These are phyloP conservation scores for Mastomys natalensis DNA, from an alignment of 2,113 vertebrate species.

Conservation along the genomic window DNA sequence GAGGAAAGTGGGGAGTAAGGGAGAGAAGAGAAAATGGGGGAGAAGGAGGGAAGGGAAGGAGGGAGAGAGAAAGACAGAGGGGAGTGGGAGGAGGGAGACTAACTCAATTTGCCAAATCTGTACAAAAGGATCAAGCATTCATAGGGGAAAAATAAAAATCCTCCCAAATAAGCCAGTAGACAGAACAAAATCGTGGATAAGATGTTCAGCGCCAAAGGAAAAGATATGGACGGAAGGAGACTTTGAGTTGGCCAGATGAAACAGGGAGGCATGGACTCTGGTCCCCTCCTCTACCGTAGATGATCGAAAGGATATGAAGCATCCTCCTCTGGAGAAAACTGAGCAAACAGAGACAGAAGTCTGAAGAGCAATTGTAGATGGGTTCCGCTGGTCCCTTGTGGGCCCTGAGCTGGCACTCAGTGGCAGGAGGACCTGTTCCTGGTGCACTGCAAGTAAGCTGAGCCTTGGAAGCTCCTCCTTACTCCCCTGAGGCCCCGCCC, in stretches of 20 bases:
- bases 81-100: too few relatives aligned
- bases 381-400: not conserved
- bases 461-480: conserved; percentile 7
- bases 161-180: not conserved
- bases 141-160: not conserved
- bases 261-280: not conserved
- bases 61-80: not conserved
- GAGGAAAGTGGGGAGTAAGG: too few relatives aligned
- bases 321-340: not conserved
- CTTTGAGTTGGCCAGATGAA: not conserved
- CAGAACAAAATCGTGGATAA: not conserved
- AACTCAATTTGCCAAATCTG: not conserved
- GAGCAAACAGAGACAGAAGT: not conserved
- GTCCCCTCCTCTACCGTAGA: not conserved
- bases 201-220: not conserved
- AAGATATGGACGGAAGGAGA: not conserved
- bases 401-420: not conserved
- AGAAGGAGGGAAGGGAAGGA: too few relatives aligned
- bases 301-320: conserved; percentile 21
- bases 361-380: not conserved
- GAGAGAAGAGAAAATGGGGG: not conserved
- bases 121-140: not conserved
- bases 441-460: not conserved
- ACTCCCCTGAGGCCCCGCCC: not conserved
- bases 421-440: not conserved